Evolutionary conservation across 2,888 invertebrate species (phyloP), one percentile per base, ranked within the genome.

Genomic region (Alsophila aescularia): DNA sequence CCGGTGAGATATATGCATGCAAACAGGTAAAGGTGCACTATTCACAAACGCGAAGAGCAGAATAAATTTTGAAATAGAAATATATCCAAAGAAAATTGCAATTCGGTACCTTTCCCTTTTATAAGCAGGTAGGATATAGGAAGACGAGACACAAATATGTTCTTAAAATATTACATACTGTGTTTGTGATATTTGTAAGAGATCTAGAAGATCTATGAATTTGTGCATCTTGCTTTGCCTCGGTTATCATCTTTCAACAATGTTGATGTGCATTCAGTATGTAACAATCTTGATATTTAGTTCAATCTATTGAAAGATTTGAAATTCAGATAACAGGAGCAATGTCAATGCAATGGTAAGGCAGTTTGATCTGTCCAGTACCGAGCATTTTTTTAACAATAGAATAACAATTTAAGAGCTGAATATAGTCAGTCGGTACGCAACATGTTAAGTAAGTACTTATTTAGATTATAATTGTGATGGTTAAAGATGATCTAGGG

Each of bases 1-100:
- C 85, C 74, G 64, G 81, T 83, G 79, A 81, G 75, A 81, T 80
- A 82, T 84, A 86, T 87, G 85, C 85, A 84, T 83, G 80, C 85
- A 82, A 81, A 85, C 81, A 81, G 83, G 75, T 82, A 80, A 85
- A 85, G 73, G 88, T 89, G 88, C 86, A 76, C 70, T 79, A 81
- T 75, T 79, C 83, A 83, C 80, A 83, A 82, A 75, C 76, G 70
- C 69, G 73, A 81, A 83, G 83, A 85, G 82, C 81, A 69, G 77
- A 74, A 72, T 67, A 72, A 67, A 69, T 73, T 76, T 77, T 67
- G 67, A 77, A 75, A 63, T 70, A 72, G 64, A 52, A n/a, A n/a
- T 35, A 43, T 43, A 54, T 54, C 40, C 29, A 56, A 57, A 41
- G 39, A 44, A 52, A 50, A 8, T 1, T 24, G 24, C 8, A n/a